Conservation (phyloP, 1,140 invertebrate genomes). For the roundworm (Caenorhabditis elegans) region WBcel235 BX284604.4:11551001-11551500, state of each 20-base stretch:
- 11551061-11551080: slow-evolving; percentile 31
- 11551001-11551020: slow-evolving; percentile 38
- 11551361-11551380: neutral
- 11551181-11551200: slow-evolving; percentile 34
- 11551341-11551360: neutral
- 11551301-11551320: neutral
- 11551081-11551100: slow-evolving; percentile 47
- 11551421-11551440: neutral
- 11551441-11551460: too few species aligned
- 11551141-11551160: slow-evolving; percentile 41
- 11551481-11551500: too few species aligned
- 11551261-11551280: slow-evolving; percentile 13
- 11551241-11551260: slow-evolving; percentile 21
- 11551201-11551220: slow-evolving; percentile 21
- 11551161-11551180: slow-evolving; percentile 36
- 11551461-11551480: too few species aligned
- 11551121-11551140: slow-evolving; percentile 44
- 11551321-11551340: slow-evolving; percentile 2
- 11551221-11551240: slow-evolving; percentile 26
- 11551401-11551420: neutral
- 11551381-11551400: neutral
- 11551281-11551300: neutral
- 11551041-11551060: slow-evolving; percentile 24
- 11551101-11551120: slow-evolving; percentile 47
- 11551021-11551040: slow-evolving; percentile 18